Conservation (phyloP, 1,140 invertebrate species). For the Physella acuta region DNA sequence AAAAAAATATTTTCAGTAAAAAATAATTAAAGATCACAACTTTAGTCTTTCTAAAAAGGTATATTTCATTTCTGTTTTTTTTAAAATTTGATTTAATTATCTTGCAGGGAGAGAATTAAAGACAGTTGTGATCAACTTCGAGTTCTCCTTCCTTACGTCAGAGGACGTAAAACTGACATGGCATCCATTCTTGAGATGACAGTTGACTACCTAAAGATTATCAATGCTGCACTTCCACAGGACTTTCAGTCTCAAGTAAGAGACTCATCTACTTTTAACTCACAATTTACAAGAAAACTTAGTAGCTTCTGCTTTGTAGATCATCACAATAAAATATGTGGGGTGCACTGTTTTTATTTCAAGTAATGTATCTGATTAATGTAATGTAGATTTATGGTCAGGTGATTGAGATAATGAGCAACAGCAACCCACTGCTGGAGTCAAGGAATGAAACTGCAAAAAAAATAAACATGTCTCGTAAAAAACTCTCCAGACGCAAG, state of each 20-base stretch:
- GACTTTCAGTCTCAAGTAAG: constrained; percentile 47
- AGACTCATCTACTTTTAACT: not conserved
- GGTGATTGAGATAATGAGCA: constrained; percentile 20
- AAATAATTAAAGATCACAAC: too few relatives aligned
- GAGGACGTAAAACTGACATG: constrained; percentile 54
- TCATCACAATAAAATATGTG: not conserved
- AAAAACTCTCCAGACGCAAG: not conserved
- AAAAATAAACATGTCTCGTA: not conserved
- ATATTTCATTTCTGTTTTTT: too few relatives aligned
- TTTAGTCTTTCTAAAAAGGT: too few relatives aligned
- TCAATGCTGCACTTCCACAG: constrained; percentile 45
- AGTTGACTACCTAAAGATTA: constrained; percentile 51
- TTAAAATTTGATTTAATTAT: too few relatives aligned
- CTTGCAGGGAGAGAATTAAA: constrained; percentile 50
- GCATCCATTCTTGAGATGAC: constrained; percentile 53
- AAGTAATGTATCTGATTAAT: constrained; percentile 6
- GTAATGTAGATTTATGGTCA: too few relatives aligned
- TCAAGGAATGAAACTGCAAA: constrained; percentile 11
- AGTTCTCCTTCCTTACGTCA: constrained; percentile 48
- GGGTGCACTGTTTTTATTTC: not conserved
- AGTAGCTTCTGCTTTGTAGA: not conserved
- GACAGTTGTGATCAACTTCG: constrained; percentile 54
- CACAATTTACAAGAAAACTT: too few relatives aligned
- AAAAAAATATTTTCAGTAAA: too few relatives aligned
- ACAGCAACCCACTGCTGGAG: constrained; percentile 8